Evolutionary conservation across 2,888 invertebrate genomes (phyloP), one percentile per base, ranked within the genome.

Genomic region (Conchocele bisecta): DNA sequence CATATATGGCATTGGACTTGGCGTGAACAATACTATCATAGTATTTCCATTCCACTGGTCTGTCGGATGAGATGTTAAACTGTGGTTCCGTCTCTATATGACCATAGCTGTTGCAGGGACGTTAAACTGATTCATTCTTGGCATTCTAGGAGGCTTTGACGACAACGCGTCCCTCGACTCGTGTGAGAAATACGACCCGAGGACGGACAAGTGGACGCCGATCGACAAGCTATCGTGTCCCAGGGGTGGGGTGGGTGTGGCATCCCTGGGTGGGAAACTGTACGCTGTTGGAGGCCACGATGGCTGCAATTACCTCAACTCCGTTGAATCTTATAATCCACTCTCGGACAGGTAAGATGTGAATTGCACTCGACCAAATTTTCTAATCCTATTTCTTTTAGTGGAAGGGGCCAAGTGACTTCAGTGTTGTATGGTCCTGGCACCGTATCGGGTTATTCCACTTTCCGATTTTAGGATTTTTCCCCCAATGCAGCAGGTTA

Each of bases 221-320:
- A 78, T 91, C 48, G 80, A 86, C 29, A 83, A 83, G 35, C 90
- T 92, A 90, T 84, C 87, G 31, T 89, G 84, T 83, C 89, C 88
- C 24, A 76, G 90, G 54, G 92, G 86, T 60, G 92, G 88, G 82
- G 90, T 92, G 5, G 92, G 92, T 11, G 91, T 89, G 29, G 87
- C 89, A 17, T 79, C 89, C 20, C 83, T 90, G 9, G 89, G 87
- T 9, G 89, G 90, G 0, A 81, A 82, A 59, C 85, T 93, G 39
- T 93, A 91, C 79, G 92, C 92, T 13, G 91, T 92, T 4, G 93
- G 93, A 2, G 93, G 93, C 6, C 92, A 93, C 80, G 92, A 92
- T 83, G 92, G 92, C 2, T 87, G 88, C 13, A 90, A 91, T 64
- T 92, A 92, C 48, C 86, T 93, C 48, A 91, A 90, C 78, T 91